Evolutionary conservation across 2,888 invertebrate genomes (phyloP).

Genomic region (Heliconius cydno): DNA sequence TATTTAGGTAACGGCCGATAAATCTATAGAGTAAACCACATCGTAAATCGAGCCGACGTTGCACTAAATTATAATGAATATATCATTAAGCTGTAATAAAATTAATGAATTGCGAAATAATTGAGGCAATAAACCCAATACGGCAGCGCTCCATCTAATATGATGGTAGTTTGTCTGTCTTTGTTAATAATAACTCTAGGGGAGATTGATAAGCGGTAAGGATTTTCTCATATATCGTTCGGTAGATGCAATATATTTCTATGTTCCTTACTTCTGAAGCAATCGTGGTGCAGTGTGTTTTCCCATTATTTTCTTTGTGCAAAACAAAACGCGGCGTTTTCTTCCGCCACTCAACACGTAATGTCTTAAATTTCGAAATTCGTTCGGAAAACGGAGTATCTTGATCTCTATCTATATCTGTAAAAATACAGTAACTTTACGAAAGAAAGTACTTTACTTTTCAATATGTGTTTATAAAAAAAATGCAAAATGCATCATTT

Average conservation of each 20-base stretch:
- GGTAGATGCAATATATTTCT: neutral
- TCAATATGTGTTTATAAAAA: too few relatives aligned
- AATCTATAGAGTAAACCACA: slow-evolving; percentile 48
- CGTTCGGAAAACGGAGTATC: too few relatives aligned
- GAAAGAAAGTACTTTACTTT: too few relatives aligned
- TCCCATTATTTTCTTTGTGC: neutral
- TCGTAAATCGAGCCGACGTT: slow-evolving; percentile 46
- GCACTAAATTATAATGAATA: slow-evolving; percentile 50
- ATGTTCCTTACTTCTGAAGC: too few relatives aligned
- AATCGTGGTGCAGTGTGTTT: too few relatives aligned
- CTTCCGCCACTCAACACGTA: too few relatives aligned
- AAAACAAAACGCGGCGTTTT: neutral
- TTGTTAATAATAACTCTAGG: slow-evolving; percentile 15
- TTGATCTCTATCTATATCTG: too few relatives aligned
- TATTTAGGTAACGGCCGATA: slow-evolving; percentile 41
- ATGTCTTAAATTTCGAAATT: too few relatives aligned
- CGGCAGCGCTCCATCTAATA: slow-evolving; percentile 42
- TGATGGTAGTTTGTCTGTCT: slow-evolving; percentile 31
- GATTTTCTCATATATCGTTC: neutral
- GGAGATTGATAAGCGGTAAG: slow-evolving; percentile 1
- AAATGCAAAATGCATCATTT: too few relatives aligned
- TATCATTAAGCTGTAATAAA: slow-evolving; percentile 47
- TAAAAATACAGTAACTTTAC: too few relatives aligned
- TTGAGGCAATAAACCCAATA: slow-evolving; percentile 43
- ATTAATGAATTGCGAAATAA: slow-evolving; percentile 45